These are phyloP conservation scores for Leucophora obtusa DNA, from an alignment of 2,888 invertebrate genomes.

Conservation along the genomic window DNA sequence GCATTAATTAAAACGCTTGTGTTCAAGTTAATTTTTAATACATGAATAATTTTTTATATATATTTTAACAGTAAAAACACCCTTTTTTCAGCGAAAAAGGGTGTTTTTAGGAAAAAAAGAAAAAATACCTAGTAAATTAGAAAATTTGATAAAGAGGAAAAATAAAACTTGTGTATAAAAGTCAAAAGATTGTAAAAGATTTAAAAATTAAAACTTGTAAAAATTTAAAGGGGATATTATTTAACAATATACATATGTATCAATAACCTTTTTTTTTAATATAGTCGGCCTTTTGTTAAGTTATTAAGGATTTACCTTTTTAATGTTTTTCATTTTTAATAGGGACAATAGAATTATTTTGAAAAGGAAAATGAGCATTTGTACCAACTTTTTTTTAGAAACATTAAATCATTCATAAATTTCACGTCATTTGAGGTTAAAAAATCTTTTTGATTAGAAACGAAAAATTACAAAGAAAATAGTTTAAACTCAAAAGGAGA, in stretches of 20 bases:
- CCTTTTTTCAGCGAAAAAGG: background rate
- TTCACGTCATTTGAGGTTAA: too few species aligned
- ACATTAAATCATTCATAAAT: too few species aligned
- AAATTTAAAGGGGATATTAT: background rate
- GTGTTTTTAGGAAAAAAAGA: too few species aligned
- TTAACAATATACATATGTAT: background rate
- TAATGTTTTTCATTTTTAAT: background rate
- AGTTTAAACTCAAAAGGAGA: too few species aligned
- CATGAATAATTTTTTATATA: background rate
- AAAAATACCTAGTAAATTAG: too few species aligned
- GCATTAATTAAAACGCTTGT: slow-evolving; percentile 10
- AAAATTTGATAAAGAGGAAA: too few species aligned
- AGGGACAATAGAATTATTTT: background rate
- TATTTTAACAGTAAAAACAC: background rate
- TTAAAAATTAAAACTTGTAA: background rate
- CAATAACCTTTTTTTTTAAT: background rate
- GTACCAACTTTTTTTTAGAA: too few species aligned
- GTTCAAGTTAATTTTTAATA: background rate
- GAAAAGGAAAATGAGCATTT: too few species aligned
- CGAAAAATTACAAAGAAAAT: too few species aligned
- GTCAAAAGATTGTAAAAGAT: background rate
- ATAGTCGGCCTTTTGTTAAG: background rate
- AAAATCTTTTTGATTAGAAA: too few species aligned
- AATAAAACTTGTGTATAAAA: background rate
- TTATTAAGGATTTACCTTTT: background rate